These are phyloP conservation scores for Hemaris fuciformis DNA, from an alignment of 2,888 invertebrate genomes.

Conservation along the genomic window DNA sequence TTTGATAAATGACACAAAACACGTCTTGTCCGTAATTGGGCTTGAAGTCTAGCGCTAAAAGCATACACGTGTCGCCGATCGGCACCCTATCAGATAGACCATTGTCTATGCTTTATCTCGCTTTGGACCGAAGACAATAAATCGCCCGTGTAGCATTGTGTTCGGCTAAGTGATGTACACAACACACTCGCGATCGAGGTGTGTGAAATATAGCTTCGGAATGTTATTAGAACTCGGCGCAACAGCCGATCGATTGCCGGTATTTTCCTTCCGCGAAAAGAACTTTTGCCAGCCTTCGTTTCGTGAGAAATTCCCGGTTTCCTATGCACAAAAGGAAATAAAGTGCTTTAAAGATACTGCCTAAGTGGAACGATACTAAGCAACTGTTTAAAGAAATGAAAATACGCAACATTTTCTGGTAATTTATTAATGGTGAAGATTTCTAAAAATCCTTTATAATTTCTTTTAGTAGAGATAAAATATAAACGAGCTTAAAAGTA, in stretches of 20 bases:
- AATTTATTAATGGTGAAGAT: not conserved
- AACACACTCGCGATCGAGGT: conserved; percentile 50
- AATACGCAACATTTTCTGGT: not conserved
- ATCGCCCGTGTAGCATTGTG: conserved; percentile 70
- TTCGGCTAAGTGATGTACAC: conserved; percentile 48
- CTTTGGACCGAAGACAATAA: conserved; percentile 67
- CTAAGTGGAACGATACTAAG: not conserved
- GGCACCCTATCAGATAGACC: conserved; percentile 63
- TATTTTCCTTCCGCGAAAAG: conserved; percentile 2
- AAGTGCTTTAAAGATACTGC: not conserved
- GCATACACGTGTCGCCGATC: conserved; percentile 74
- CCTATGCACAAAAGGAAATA: conserved; percentile 6
- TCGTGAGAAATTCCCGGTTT: not conserved
- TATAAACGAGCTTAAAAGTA: not conserved
- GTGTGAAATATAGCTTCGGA: conserved; percentile 64
- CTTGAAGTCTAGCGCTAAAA: conserved; percentile 74
- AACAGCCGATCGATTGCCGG: conserved; percentile 53
- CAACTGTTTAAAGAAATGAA: not conserved
- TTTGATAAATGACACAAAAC: conserved; percentile 67
- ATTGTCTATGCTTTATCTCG: conserved; percentile 75
- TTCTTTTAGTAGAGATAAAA: not conserved
- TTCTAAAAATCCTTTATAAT: not conserved
- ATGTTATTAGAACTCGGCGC: conserved; percentile 70
- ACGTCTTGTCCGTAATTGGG: conserved; percentile 70
- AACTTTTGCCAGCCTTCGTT: not conserved